Percentiles rank a stretch among this genome's conserved stretches.
Evolutionary conservation across 2,113 vertebrate species (phyloP).

Genomic region (Pachypanchax playfairii): DNA sequence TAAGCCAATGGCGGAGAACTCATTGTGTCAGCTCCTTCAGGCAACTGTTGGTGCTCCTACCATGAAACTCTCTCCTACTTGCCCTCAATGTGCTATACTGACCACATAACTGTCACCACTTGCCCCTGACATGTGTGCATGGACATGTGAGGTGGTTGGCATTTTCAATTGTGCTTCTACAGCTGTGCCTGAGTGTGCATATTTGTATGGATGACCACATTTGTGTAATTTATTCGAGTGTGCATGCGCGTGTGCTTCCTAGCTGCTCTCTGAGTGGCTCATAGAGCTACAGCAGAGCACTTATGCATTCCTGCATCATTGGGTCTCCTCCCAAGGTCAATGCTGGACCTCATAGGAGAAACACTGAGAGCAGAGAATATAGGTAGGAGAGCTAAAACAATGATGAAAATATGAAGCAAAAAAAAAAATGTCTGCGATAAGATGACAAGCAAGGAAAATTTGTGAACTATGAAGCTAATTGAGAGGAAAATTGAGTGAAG

Average conservation of each 20-base stretch:
- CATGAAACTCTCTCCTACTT: constrained; percentile 37
- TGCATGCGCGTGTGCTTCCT: constrained; percentile 18
- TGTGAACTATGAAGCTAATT: constrained; percentile 13
- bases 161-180: constrained; percentile 39
- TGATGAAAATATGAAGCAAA: constrained; percentile 11
- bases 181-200: constrained; percentile 30
- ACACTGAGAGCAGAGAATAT: constrained; percentile 30
- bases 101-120: constrained; percentile 46
- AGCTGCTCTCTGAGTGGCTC: constrained; percentile 46
- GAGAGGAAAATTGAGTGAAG: constrained; percentile 12
- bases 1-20: constrained; percentile 61
- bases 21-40: constrained; percentile 71
- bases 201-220: constrained; percentile 21
- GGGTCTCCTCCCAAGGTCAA: constrained; percentile 56
- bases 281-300: constrained; percentile 43
- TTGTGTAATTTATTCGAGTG: constrained; percentile 26
- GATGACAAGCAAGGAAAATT: neutral
- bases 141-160: constrained; percentile 8
- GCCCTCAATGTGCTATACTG: constrained; percentile 37
- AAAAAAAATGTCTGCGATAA: constrained; percentile 19
- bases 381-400: constrained; percentile 12
- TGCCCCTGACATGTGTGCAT: constrained; percentile 27
- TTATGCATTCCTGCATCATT: constrained; percentile 69
- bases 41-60: constrained; percentile 68
- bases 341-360: constrained; percentile 35